Percentiles rank a stretch among this genome's conserved stretches.
Conservation (phyloP, 2,797 vertebrate species). For the Dryobates pubescens region DNA sequence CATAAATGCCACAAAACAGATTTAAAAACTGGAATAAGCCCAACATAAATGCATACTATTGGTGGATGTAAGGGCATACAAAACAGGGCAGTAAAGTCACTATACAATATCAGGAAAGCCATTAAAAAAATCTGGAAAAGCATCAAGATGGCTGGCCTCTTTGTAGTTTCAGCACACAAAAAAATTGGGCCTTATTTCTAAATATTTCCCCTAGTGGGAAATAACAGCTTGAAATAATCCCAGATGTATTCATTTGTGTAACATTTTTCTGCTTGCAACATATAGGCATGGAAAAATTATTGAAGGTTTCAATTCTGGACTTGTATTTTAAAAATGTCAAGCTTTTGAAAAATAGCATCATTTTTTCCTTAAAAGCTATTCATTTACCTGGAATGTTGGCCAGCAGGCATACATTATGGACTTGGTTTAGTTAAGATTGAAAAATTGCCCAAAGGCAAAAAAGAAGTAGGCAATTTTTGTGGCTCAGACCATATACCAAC, state of each 20-base stretch:
- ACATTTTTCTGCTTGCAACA: conserved; percentile 78
- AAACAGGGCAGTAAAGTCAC: conserved; percentile 81
- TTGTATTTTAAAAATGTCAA: conserved; percentile 81
- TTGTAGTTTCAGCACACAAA: conserved; percentile 81
- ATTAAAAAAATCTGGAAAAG: conserved; percentile 82
- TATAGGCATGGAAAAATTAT: conserved; percentile 82
- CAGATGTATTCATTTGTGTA: conserved; percentile 86
- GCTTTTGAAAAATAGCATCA: conserved; percentile 81
- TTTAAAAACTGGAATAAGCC: conserved; percentile 78
- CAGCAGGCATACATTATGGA: conserved; percentile 79
- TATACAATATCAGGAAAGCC: conserved; percentile 83
- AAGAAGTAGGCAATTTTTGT: conserved; percentile 73
- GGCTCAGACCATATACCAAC: conserved; percentile 72
- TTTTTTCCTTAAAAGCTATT: conserved; percentile 82
- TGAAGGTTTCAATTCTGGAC: conserved; percentile 81
- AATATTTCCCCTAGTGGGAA: conserved; percentile 86
- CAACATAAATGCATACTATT: conserved; percentile 77
- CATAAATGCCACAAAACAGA: conserved; percentile 82
- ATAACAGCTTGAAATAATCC: conserved; percentile 86
- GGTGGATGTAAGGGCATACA: conserved; percentile 71
- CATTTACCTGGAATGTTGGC: conserved; percentile 86
- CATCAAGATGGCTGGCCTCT: conserved; percentile 82
- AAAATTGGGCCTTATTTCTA: conserved; percentile 78
- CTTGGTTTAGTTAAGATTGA: conserved; percentile 80
- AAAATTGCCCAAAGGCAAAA: conserved; percentile 75